These are phyloP conservation scores for Gavia stellata DNA, from an alignment of 2,113 vertebrate species.

Conservation along the genomic window DNA sequence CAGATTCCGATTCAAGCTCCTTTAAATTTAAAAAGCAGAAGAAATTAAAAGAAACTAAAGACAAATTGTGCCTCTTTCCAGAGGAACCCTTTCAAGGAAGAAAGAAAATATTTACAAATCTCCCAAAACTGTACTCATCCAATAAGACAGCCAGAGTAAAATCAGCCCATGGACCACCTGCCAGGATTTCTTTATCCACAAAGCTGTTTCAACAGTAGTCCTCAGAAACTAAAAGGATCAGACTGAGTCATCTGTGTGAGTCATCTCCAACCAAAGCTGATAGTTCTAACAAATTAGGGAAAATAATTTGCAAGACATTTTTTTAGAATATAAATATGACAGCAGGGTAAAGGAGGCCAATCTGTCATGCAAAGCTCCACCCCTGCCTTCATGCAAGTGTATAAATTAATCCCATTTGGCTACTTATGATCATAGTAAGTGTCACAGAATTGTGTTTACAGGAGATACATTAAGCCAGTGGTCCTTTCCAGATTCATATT, in stretches of 20 bases:
- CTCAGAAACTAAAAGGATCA: not conserved
- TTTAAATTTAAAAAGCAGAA: conserved; percentile 63
- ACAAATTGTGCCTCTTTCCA: not conserved
- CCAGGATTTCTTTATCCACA: not conserved
- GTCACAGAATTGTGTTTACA: not conserved
- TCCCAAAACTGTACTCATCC: not conserved
- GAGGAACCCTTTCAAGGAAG: not conserved
- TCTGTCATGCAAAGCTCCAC: not conserved
- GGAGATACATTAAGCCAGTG: not conserved
- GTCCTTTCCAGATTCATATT: not conserved
- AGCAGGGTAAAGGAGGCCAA: not conserved
- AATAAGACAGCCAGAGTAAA: not conserved
- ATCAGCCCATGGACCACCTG: not conserved
- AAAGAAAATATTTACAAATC: conserved; percentile 34
- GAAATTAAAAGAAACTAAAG: not conserved
- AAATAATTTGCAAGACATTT: not conserved
- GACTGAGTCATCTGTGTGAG: not conserved
- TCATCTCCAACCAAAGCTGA: not conserved
- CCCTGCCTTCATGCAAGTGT: not conserved
- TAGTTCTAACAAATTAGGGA: not conserved
- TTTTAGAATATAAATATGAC: not conserved
- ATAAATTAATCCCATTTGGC: not conserved
- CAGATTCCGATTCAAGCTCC: conserved; percentile 67
- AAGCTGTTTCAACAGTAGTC: not conserved
- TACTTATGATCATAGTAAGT: not conserved